phyloP scores from a whole-genome alignment of 2,888 invertebrate genomes.

The Cosmia trapezina region DNA sequence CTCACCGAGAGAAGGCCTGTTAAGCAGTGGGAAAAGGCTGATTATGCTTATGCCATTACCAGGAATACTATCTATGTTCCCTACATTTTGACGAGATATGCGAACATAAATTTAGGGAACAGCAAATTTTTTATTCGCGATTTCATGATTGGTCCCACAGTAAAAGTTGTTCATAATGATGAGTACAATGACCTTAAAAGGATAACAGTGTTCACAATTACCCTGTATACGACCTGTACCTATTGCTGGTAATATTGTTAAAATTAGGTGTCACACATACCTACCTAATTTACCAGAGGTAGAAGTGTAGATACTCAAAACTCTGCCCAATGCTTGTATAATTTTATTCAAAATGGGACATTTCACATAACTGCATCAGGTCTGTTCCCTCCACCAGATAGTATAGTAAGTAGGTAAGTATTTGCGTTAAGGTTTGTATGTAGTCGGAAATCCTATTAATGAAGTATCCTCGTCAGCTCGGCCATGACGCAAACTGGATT shows the following conservation, averaged over 20 bases:
- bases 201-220: no score
- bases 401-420: not conserved
- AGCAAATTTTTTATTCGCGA: no score
- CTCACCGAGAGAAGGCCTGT: no score
- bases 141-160: no score
- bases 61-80: no score
- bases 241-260: not conserved
- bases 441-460: constrained; percentile 50
- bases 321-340: not conserved
- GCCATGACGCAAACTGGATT: constrained; percentile 54
- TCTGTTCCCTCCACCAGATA: not conserved
- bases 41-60: no score
- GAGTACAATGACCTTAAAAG: no score
- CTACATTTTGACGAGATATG: no score
- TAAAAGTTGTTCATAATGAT: no score
- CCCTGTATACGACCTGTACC: not conserved
- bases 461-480: constrained; percentile 41
- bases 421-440: constrained; percentile 15
- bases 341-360: not conserved
- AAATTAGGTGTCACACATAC: not conserved
- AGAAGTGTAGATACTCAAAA: not conserved
- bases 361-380: not conserved
- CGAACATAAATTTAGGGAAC: no score
- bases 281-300: not conserved
- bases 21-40: no score